Percentiles rank a stretch among this genome's conserved stretches.
phyloP scores from a whole-genome alignment of 2,888 invertebrate species.

The Sicus ferrugineus region DNA sequence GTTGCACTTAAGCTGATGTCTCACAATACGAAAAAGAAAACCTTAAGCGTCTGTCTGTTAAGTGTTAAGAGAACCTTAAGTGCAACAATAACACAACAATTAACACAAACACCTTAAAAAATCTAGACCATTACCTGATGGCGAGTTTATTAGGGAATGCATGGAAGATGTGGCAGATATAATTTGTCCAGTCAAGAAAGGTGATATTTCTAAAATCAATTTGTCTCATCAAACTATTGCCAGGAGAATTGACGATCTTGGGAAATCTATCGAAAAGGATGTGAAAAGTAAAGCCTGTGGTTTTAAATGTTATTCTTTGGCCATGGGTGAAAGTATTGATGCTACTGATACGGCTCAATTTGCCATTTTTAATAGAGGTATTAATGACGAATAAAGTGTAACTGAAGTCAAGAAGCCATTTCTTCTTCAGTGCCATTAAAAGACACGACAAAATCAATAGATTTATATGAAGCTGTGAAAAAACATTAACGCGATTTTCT shows the following conservation, averaged over 20 bases:
- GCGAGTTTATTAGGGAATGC: slow-evolving; percentile 18
- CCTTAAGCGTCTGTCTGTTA: too few relatives aligned
- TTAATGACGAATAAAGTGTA: too few relatives aligned
- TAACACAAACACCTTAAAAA: too few relatives aligned
- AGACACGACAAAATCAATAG: too few relatives aligned
- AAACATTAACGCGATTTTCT: too few relatives aligned
- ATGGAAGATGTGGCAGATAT: slow-evolving; percentile 12
- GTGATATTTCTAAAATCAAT: slow-evolving; percentile 6
- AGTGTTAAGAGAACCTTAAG: too few relatives aligned
- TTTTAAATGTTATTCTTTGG: slow-evolving; percentile 23
- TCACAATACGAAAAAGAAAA: too few relatives aligned
- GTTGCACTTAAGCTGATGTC: too few relatives aligned
- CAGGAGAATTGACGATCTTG: slow-evolving; percentile 12
- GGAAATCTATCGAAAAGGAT: background rate
- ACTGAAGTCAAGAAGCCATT: too few relatives aligned
- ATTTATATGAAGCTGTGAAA: too few relatives aligned
- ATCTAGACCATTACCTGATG: slow-evolving; percentile 11
- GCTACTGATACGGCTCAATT: slow-evolving; percentile 5
- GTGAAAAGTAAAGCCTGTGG: slow-evolving; percentile 9
- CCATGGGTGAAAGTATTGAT: slow-evolving; percentile 23
- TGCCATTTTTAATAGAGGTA: slow-evolving; percentile 13
- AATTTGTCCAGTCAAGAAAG: slow-evolving; percentile 17
- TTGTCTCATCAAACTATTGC: slow-evolving; percentile 29
- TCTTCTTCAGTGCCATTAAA: too few relatives aligned
- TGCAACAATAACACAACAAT: too few relatives aligned